Base-by-base conservation (phyloP, 1,140 invertebrate species). In the Brachionus rubens region DNA sequence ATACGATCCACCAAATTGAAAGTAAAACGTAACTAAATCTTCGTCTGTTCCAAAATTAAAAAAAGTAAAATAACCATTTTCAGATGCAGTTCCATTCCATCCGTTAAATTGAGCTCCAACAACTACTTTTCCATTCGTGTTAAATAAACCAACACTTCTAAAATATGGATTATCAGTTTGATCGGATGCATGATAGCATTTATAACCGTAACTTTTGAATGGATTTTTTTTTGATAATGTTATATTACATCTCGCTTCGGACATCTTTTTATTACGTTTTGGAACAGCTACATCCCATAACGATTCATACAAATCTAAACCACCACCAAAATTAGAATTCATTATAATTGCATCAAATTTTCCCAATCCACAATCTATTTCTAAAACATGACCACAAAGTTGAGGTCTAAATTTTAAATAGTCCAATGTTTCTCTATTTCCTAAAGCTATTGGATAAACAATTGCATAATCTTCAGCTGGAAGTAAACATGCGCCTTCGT, bases 371-470 rank as follows among this genome's bases (percentile, higher is more conserved):
- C 65, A 68, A 30, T 68, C 43, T 28, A 68, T 68, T 47, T 47
- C 43, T 12, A 68, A 30, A 43, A 68, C 33, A 46, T 68, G 65
- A 26, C 65, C 65, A 68, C 65, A 68, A 28, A 68, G 28, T 30
- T 68, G 41, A n/a, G 65, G 65, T 16, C 65, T 47, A 68, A 68
- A 68, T 68, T 68, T 68, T n/a, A 68, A 19, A 68, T 68, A 48
- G 4, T 46, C 43, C 1, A 68, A 48, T 12, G 43, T 48, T 28
- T 68, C 65, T 47, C 6, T 47, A 68, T 68, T 68, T 14, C 65
- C 65, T 30, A 68, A 28, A 68, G 65, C 65, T 28, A 68, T 21
- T n/a, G 65, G 41, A 48, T 68, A 40, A n/a, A 14, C 30, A 1
- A 68, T 16, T 16, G 65, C 24, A 30, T 68, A 68, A 16, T 48